A percentile compares a stretch with the other conserved stretches of the same genome.
These are phyloP conservation scores for Drosophila ohnishii DNA, from an alignment of 1,140 invertebrate genomes.

Conservation along the genomic window DNA sequence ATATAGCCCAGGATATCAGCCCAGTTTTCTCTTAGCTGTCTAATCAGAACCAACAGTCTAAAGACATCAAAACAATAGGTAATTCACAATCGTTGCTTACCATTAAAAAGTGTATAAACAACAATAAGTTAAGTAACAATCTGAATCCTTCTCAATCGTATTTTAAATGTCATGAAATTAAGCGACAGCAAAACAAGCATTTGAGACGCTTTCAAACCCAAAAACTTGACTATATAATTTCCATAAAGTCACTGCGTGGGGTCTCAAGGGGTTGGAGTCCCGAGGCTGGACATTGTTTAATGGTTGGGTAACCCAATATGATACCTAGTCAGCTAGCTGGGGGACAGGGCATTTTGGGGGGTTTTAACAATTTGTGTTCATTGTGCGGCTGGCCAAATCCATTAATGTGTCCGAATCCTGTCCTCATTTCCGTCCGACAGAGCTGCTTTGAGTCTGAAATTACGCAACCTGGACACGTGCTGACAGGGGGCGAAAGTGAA, in stretches of 20 bases:
- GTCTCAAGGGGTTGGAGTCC: background rate
- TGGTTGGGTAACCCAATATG: background rate
- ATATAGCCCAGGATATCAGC: too few species aligned
- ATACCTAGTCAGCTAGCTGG: background rate
- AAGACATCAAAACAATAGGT: too few species aligned
- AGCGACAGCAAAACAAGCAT: background rate
- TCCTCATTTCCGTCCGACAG: background rate
- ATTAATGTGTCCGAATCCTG: constrained; percentile 27
- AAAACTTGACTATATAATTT: background rate
- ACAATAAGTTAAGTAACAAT: background rate
- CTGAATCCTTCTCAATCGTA: background rate
- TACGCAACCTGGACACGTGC: constrained; percentile 44
- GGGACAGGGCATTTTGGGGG: background rate
- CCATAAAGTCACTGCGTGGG: background rate
- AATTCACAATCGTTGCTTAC: background rate
- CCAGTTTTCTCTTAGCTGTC: too few species aligned
- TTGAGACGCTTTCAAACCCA: background rate
- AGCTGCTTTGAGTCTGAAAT: constrained; percentile 3
- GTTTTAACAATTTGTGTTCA: constrained; percentile 29
- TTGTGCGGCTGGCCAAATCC: constrained; percentile 37
- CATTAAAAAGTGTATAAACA: too few species aligned
- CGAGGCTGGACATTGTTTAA: background rate
- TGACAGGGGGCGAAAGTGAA: constrained; percentile 28
- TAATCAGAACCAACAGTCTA: too few species aligned
- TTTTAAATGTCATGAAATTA: background rate